Conservation (phyloP, 2,113 vertebrate genomes). For the Tupaia chinensis region DNA sequence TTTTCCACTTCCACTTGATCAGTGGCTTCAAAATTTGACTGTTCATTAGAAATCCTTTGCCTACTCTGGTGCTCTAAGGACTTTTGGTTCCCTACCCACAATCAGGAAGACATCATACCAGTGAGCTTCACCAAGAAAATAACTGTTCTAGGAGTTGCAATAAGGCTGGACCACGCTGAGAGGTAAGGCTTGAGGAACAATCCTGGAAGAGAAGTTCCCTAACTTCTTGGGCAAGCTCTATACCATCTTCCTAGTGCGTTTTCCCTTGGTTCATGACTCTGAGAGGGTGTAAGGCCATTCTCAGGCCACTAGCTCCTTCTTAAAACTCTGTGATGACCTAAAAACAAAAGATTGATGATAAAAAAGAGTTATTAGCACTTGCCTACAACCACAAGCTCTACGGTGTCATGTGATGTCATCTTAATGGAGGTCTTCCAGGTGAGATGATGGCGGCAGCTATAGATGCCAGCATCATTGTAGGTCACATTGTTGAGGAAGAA, state of each 20-base stretch:
- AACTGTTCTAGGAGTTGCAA: background rate
- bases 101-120: background rate
- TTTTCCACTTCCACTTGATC: conserved; percentile 23
- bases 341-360: conserved; percentile 52
- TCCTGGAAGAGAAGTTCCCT: background rate
- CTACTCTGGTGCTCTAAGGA: background rate
- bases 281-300: background rate
- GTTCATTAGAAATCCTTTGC: background rate
- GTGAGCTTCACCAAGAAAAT: conserved; percentile 37
- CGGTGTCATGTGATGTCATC: conserved; percentile 54
- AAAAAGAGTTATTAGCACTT: conserved; percentile 66
- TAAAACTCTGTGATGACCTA: background rate
- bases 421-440: conserved; percentile 74
- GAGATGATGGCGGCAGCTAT: conserved; percentile 67
- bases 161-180: background rate
- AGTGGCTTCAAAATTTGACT: conserved; percentile 29
- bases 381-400: conserved; percentile 77
- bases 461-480: conserved; percentile 62
- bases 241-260: background rate
- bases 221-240: conserved; percentile 33
- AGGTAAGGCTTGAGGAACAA: conserved; percentile 13
- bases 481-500: conserved; percentile 73
- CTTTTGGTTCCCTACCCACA: background rate
- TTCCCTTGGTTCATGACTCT: background rate
- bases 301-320: background rate